Percentiles rank a stretch among this genome's conserved stretches.
phyloP scores from a whole-genome alignment of 1,140 invertebrate species.

The Drosophila ogumai region DNA sequence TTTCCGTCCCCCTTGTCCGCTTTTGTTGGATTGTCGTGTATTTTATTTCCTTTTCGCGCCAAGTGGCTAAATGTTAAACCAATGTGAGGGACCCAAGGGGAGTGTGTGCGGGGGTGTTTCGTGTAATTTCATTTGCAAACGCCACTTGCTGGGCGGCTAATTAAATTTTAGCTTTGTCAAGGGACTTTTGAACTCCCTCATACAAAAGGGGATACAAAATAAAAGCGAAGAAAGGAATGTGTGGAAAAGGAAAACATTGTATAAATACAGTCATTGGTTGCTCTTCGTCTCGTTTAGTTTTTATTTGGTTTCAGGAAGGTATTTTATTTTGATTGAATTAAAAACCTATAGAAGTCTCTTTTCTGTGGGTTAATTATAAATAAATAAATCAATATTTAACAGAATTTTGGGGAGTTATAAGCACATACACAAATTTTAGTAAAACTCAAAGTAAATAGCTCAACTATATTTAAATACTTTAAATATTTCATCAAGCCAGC shows the following conservation, averaged over 20 bases:
- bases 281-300: background rate
- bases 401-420: background rate
- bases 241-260: background rate
- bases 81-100: conserved; percentile 32
- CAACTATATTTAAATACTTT: too few species aligned
- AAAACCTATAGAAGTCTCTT: background rate
- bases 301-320: background rate
- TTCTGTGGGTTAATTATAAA: background rate
- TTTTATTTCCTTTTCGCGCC: conserved; percentile 71
- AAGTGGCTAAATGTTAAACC: conserved; percentile 79
- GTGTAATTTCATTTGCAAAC: conserved; percentile 81
- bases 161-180: conserved; percentile 82
- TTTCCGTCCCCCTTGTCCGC: conserved; percentile 12
- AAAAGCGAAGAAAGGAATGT: background rate
- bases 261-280: conserved; percentile 2
- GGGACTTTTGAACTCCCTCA: conserved; percentile 67
- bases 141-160: conserved; percentile 79
- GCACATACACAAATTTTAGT: background rate
- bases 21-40: conserved; percentile 58
- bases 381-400: background rate
- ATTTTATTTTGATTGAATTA: background rate
- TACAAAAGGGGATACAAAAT: background rate
- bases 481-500: too few species aligned
- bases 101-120: conserved; percentile 45
- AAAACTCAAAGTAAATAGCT: too few species aligned